Conservation (phyloP, 1,140 invertebrate species). For the Ips nitidus region DNA sequence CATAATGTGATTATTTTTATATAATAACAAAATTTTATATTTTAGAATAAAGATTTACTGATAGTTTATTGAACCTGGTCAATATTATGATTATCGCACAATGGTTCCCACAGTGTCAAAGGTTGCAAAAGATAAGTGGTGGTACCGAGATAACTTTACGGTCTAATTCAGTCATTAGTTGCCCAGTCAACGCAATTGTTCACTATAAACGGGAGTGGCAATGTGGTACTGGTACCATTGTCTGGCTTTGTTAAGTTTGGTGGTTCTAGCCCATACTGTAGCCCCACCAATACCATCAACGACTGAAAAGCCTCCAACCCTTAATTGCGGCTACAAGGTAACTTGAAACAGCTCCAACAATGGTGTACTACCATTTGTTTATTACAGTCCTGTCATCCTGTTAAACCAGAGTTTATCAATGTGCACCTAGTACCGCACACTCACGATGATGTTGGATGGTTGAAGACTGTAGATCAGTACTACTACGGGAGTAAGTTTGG, state of each 20-base stretch:
- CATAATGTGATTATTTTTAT: slow-evolving; percentile 3
- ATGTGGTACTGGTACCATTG: neutral
- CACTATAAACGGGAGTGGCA: neutral
- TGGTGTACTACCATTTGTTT: slow-evolving; percentile 32
- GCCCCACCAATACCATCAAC: neutral
- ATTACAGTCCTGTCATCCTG: slow-evolving; percentile 57
- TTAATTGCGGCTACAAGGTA: slow-evolving; percentile 37
- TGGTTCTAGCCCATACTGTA: neutral
- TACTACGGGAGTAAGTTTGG: slow-evolving; percentile 68
- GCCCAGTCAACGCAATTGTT: neutral
- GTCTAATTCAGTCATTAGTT: neutral
- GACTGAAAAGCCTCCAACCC: slow-evolving; percentile 3
- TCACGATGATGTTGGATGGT: slow-evolving; percentile 85
- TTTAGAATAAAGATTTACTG: slow-evolving; percentile 2
- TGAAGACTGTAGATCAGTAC: slow-evolving; percentile 85
- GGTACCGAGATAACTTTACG: neutral
- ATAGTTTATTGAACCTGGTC: neutral
- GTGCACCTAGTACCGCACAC: slow-evolving; percentile 73
- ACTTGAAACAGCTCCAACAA: slow-evolving; percentile 55
- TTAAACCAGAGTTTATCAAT: slow-evolving; percentile 61
- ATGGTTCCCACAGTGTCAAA: neutral
- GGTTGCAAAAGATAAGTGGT: neutral
- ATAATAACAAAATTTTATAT: neutral
- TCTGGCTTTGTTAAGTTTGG: neutral
- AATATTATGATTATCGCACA: neutral